phyloP scores from a whole-genome alignment of 2,797 vertebrate genomes.

The Microtus californicus region DNA sequence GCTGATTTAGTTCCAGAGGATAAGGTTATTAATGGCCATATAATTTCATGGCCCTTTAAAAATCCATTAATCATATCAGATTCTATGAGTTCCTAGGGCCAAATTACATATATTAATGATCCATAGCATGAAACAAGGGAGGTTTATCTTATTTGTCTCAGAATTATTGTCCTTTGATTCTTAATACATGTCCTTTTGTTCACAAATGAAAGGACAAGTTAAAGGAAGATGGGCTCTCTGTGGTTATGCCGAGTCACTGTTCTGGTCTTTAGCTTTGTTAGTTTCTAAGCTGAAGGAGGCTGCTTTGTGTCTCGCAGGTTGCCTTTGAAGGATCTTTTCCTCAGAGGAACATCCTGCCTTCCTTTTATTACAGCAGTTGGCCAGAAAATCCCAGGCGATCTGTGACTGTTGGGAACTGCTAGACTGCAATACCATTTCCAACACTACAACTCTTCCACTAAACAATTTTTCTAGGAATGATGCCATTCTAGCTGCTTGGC shows the following conservation, averaged over 20 bases:
- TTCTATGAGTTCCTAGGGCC: conserved; percentile 38
- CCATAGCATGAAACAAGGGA: not conserved
- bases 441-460: conserved; percentile 56
- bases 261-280: not conserved
- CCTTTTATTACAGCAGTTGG: conserved; percentile 32
- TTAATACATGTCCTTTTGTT: not conserved
- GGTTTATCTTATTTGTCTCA: conserved; percentile 52
- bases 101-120: conserved; percentile 40
- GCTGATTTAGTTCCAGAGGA: conserved; percentile 79
- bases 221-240: not conserved
- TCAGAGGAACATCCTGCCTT: conserved; percentile 15
- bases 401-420: conserved; percentile 21
- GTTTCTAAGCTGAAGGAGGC: not conserved
- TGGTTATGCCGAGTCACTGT: not conserved
- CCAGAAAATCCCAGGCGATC: conserved; percentile 10
- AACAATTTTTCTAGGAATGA: conserved; percentile 60
- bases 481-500: conserved; percentile 29
- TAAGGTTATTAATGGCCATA: conserved; percentile 79
- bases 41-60: conserved; percentile 77
- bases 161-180: conserved; percentile 71
- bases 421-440: conserved; percentile 14
- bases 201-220: conserved; percentile 1
- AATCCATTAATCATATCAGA: conserved; percentile 62
- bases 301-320: conserved; percentile 30
- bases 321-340: conserved; percentile 36